These are phyloP conservation scores for Sylvia atricapilla DNA, from an alignment of 2,113 vertebrate species.

Conservation along the genomic window DNA sequence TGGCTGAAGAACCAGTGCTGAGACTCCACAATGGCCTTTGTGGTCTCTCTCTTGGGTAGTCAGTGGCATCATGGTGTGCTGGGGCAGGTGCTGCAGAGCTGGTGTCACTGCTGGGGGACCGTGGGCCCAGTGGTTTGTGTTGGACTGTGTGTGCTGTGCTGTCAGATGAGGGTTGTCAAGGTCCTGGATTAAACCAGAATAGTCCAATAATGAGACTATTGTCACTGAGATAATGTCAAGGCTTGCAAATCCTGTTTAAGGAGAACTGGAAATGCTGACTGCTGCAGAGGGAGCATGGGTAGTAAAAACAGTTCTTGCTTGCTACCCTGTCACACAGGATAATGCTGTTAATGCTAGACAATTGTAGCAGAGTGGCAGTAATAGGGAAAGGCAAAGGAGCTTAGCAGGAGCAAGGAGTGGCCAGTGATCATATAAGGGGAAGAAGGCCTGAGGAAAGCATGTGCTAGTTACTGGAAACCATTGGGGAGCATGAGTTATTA, in stretches of 20 bases:
- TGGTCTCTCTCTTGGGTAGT: background rate
- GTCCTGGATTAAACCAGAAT: background rate
- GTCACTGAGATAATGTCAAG: background rate
- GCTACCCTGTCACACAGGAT: background rate
- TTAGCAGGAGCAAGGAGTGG: background rate
- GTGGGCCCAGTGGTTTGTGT: background rate
- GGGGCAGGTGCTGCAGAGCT: background rate
- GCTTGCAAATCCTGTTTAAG: background rate
- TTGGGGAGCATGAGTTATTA: background rate
- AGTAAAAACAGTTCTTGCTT: background rate
- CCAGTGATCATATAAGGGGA: background rate
- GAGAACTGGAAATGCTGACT: background rate
- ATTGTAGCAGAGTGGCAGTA: background rate
- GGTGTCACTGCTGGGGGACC: background rate
- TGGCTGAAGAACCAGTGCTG: background rate
- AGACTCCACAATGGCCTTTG: background rate
- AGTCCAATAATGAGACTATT: background rate
- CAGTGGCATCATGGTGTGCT: background rate
- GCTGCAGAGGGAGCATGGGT: background rate
- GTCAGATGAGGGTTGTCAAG: background rate
- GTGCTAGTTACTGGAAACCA: background rate
- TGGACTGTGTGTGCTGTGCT: background rate
- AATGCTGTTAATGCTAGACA: background rate
- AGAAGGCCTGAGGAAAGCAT: background rate
- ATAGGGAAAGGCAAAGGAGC: background rate